A percentile compares a stretch with the other conserved stretches of the same genome.
These are phyloP conservation scores for Ennomos erosarius DNA, from an alignment of 2,888 invertebrate species.

Conservation along the genomic window DNA sequence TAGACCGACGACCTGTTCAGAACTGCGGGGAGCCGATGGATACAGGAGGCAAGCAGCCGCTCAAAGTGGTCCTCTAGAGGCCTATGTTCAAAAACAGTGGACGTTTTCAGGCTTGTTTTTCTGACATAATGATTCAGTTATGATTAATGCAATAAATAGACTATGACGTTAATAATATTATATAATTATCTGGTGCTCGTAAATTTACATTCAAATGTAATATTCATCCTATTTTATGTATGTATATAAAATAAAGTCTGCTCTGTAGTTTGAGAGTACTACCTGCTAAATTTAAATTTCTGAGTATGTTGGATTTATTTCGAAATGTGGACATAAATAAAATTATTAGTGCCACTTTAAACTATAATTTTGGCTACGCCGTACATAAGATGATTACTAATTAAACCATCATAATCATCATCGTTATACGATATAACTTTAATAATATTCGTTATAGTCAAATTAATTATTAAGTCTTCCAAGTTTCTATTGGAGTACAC, in stretches of 20 bases:
- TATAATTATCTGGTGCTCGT: not conserved
- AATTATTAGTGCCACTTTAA: slow-evolving; percentile 14
- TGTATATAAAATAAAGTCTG: not conserved
- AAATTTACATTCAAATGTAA: not conserved
- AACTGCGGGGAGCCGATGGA: no score
- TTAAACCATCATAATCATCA: slow-evolving; percentile 5
- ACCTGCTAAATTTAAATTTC: no score
- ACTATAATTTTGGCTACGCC: slow-evolving; percentile 13
- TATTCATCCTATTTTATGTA: not conserved
- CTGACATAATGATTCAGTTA: no score
- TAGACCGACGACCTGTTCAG: no score
- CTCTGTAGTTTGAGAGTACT: no score
- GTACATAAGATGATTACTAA: not conserved
- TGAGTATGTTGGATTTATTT: no score
- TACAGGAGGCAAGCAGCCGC: no score
- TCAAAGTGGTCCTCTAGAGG: no score
- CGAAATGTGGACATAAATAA: not conserved
- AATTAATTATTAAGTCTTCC: slow-evolving; percentile 66
- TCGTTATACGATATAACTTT: slow-evolving; percentile 22
- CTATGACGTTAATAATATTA: no score
- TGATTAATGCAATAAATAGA: no score
- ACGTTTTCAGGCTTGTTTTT: no score
- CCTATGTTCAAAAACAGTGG: no score
- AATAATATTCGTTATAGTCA: slow-evolving; percentile 60
- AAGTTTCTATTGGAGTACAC: slow-evolving; percentile 31